Evolutionary conservation across 2,797 vertebrate species (phyloP).

Genomic region (Austrolebias charrua): DNA sequence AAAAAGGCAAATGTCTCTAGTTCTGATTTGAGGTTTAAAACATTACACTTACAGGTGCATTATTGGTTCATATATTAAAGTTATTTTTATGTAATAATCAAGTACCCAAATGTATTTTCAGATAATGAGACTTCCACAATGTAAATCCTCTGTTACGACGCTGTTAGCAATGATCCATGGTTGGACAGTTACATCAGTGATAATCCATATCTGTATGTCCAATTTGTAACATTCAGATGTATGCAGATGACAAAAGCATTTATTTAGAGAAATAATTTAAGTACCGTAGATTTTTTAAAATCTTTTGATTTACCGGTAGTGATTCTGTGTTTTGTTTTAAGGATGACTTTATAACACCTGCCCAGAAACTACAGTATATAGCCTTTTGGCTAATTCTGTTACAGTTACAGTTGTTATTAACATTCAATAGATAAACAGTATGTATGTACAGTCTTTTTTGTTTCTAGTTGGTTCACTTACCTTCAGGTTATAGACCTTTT

Average conservation of each 20-base stretch:
- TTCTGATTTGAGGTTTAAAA: not conserved
- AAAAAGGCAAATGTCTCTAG: too few relatives aligned
- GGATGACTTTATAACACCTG: not conserved
- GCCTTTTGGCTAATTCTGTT: not conserved
- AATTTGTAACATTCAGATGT: not conserved
- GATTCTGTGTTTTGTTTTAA: not conserved
- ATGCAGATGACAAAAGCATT: not conserved
- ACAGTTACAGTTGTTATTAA: not conserved
- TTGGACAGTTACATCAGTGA: not conserved
- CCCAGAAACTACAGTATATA: not conserved
- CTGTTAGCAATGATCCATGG: too few relatives aligned
- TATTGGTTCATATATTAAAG: not conserved
- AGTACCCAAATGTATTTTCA: not conserved
- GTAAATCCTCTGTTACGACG: not conserved
- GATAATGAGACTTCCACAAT: not conserved
- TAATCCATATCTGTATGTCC: not conserved
- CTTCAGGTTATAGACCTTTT: slow-evolving; percentile 96
- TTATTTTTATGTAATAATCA: not conserved
- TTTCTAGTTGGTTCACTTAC: slow-evolving; percentile 74
- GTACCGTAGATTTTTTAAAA: not conserved
- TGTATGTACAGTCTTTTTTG: not conserved
- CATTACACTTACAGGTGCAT: not conserved
- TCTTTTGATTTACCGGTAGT: too few relatives aligned
- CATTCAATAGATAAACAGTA: not conserved
- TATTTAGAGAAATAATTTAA: not conserved